Evolutionary conservation across 2,888 invertebrate species (phyloP).

Genomic region (Dasypolia templi): DNA sequence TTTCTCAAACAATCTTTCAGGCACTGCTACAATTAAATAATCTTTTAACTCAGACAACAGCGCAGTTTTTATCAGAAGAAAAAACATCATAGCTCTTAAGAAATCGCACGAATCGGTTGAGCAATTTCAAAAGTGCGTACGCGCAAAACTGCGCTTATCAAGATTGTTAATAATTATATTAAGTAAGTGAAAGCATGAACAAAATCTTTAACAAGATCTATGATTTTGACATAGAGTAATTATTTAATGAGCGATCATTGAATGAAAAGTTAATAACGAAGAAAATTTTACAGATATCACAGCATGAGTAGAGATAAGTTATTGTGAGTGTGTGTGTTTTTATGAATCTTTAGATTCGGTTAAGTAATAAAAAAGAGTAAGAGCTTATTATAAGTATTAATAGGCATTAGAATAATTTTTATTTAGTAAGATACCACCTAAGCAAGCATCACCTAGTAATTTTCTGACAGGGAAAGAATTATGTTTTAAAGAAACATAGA

Average conservation of each 20-base stretch:
- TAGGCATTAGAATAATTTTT: no score
- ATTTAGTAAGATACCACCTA: no score
- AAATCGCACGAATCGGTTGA: slow-evolving; percentile 31
- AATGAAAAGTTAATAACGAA: neutral
- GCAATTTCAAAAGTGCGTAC: slow-evolving; percentile 19
- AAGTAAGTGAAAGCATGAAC: slow-evolving; percentile 7
- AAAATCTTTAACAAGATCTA: slow-evolving; percentile 15
- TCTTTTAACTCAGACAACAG: slow-evolving; percentile 13
- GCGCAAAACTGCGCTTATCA: slow-evolving; percentile 1
- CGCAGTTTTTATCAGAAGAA: slow-evolving; percentile 3
- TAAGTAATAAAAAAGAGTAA: no score
- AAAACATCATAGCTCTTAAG: slow-evolving; percentile 4
- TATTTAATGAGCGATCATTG: slow-evolving; percentile 3
- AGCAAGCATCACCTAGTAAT: no score
- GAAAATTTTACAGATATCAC: neutral
- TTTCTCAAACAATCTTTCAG: slow-evolving; percentile 25
- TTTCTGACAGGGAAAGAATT: neutral
- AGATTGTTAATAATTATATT: slow-evolving; percentile 18
- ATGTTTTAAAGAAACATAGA: neutral
- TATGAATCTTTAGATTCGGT: no score
- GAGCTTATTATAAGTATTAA: no score
- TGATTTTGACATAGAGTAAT: slow-evolving; percentile 22
- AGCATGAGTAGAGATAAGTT: neutral
- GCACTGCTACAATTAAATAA: neutral
- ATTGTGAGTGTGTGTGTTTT: no score